Evolutionary conservation across 2,113 vertebrate genomes (phyloP).

Genomic region (Notothenia rossii): DNA sequence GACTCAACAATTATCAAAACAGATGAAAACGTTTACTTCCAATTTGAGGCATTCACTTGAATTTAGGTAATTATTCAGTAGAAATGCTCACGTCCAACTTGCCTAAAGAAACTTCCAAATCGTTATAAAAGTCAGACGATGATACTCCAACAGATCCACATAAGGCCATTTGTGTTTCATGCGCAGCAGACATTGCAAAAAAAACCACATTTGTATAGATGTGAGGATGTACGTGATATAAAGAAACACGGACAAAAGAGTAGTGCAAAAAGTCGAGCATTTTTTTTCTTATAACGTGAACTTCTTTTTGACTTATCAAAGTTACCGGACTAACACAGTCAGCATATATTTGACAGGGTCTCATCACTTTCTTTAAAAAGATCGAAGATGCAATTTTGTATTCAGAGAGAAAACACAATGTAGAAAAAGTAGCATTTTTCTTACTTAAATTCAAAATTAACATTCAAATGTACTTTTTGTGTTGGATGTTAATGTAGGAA

Average conservation of each 20-base stretch:
- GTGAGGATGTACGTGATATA: neutral
- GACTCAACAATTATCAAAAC: neutral
- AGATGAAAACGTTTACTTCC: neutral
- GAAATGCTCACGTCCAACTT: neutral
- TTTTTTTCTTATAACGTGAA: neutral
- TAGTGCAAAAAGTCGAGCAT: conserved; percentile 20
- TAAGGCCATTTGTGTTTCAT: conserved; percentile 1
- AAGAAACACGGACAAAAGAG: neutral
- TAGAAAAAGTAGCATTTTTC: neutral
- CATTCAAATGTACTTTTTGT: neutral
- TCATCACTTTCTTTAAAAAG: neutral
- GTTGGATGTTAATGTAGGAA: neutral
- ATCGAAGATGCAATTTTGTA: neutral
- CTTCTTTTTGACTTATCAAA: neutral
- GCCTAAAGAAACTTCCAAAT: neutral
- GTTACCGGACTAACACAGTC: neutral
- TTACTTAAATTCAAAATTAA: too few species aligned
- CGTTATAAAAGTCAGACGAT: neutral
- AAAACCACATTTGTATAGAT: neutral
- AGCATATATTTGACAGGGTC: neutral
- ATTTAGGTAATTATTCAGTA: neutral
- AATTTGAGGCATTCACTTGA: neutral
- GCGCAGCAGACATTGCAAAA: neutral
- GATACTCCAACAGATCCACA: neutral
- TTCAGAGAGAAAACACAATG: neutral